Evolutionary conservation across 2,113 vertebrate species (phyloP).

Genomic region (Otus sunia): DNA sequence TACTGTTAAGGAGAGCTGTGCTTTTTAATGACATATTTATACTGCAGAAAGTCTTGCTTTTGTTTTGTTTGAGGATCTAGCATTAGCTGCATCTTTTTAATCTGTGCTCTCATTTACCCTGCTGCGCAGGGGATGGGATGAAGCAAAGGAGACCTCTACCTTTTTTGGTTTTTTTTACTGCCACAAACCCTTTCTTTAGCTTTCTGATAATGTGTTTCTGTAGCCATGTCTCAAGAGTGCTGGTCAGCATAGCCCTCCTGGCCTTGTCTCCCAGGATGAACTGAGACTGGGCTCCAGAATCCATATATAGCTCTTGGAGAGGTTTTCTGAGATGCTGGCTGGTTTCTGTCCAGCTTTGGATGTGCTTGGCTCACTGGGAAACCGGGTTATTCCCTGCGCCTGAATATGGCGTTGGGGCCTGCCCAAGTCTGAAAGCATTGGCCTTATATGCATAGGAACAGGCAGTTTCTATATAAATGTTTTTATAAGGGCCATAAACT

Average conservation of each 20-base stretch:
- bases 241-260: not conserved
- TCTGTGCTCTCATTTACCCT: not conserved
- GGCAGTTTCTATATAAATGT: conserved; percentile 55
- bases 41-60: not conserved
- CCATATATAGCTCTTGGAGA: conserved; percentile 53
- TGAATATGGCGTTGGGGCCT: conserved; percentile 27
- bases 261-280: not conserved
- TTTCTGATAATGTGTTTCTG: not conserved
- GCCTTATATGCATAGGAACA: conserved; percentile 64
- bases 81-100: not conserved
- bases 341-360: conserved; percentile 48
- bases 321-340: conserved; percentile 8
- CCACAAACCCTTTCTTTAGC: not conserved
- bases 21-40: not conserved
- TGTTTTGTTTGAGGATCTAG: not conserved
- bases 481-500: conserved; percentile 53
- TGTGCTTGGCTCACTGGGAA: not conserved
- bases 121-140: not conserved
- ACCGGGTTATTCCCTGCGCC: not conserved
- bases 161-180: not conserved
- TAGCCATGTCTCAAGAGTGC: not conserved
- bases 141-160: not conserved
- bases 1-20: not conserved
- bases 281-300: not conserved
- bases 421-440: conserved; percentile 30